Evolutionary conservation across 1,140 invertebrate genomes (phyloP).

Genomic region (Spodoptera frugiperda): DNA sequence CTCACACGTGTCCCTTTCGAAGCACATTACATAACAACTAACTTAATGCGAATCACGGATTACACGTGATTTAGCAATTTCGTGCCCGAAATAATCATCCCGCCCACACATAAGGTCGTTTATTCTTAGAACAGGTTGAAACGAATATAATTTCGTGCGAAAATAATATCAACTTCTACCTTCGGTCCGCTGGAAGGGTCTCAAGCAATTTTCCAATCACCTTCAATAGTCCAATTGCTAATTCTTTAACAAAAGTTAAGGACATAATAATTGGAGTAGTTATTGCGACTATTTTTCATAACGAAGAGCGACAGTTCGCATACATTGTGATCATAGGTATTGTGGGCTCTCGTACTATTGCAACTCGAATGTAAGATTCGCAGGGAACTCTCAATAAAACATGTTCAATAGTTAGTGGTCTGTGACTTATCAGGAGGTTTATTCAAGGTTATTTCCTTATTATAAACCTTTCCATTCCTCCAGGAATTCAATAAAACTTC

Average conservation of each 20-base stretch:
- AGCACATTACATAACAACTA: too few species aligned
- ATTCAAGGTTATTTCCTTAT: too few species aligned
- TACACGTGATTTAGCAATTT: background rate
- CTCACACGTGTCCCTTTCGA: too few species aligned
- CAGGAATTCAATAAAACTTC: too few species aligned
- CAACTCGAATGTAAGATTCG: background rate
- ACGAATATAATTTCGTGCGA: constrained; percentile 2
- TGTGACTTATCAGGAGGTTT: too few species aligned
- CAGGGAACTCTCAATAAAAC: too few species aligned
- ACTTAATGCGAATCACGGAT: too few species aligned
- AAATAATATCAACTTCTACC: constrained; percentile 8
- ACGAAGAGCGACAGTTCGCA: constrained; percentile 11
- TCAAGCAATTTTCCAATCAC: constrained; percentile 29
- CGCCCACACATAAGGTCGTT: background rate
- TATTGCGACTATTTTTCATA: background rate
- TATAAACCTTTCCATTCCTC: too few species aligned
- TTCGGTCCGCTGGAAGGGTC: background rate
- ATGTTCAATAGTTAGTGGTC: too few species aligned
- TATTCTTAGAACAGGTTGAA: background rate
- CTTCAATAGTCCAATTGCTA: constrained; percentile 18
- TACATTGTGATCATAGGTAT: background rate
- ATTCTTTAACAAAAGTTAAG: constrained; percentile 13
- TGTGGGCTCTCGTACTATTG: background rate
- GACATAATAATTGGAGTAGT: constrained; percentile 21
- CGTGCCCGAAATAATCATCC: constrained; percentile 12